These are phyloP conservation scores for Trichomalopsis sarcophagae DNA, from an alignment of 1,140 invertebrate species.

Conservation along the genomic window DNA sequence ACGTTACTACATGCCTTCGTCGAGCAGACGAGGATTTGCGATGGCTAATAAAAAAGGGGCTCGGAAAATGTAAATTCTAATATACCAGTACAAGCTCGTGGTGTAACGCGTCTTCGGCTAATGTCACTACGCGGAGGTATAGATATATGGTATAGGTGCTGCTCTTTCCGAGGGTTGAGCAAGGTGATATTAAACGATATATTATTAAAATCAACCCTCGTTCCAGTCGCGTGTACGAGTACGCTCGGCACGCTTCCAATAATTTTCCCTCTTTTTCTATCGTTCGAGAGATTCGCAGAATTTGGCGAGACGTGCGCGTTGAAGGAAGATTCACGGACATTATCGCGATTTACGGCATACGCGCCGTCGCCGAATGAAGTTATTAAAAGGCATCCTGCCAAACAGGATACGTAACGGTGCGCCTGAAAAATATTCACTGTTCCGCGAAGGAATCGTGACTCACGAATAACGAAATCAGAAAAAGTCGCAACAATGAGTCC, in stretches of 20 bases:
- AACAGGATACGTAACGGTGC: no score
- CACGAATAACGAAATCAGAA: no score
- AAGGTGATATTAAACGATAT: slow-evolving; percentile 42
- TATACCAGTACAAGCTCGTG: slow-evolving; percentile 16
- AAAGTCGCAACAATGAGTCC: not conserved
- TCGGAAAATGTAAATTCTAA: slow-evolving; percentile 52
- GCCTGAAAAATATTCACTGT: no score
- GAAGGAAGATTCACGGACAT: no score
- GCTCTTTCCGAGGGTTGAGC: not conserved
- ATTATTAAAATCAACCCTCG: slow-evolving; percentile 45
- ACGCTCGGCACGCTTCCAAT: not conserved
- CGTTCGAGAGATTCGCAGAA: not conserved
- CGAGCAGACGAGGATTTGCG: not conserved
- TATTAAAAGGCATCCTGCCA: no score
- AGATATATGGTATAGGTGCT: not conserved
- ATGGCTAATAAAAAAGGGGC: not conserved
- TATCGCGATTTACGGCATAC: no score
- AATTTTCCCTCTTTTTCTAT: not conserved
- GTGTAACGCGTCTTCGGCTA: not conserved
- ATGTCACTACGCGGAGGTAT: not conserved
- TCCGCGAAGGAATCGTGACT: no score
- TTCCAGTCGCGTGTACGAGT: not conserved
- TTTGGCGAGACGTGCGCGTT: no score
- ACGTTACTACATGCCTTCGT: not conserved
- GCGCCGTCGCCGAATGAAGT: no score